Evolutionary conservation across 2,797 vertebrate species (phyloP), one percentile per base, ranked within the genome.

Genomic region (Smutsia temminckii): DNA sequence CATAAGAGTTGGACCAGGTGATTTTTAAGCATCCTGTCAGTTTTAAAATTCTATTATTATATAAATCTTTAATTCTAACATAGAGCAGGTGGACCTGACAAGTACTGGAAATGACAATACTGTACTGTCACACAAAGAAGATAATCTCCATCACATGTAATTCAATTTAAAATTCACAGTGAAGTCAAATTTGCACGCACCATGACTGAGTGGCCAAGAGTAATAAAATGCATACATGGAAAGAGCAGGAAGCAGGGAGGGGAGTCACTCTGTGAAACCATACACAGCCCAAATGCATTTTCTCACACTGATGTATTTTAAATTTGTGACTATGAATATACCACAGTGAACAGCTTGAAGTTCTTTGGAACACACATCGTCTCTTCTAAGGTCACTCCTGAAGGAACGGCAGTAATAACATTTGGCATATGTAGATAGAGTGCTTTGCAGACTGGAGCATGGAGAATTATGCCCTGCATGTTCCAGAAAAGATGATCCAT

Each of bases 401-500:
- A 97, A 98, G 95, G 95, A 97, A 79, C 94, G 63, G 87, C 95
- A 94, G 29, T 97, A 96, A 97, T 96, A 93, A 85, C 91, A 72
- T 89, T 97, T 96, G 97, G 96, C 94, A 95, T 84, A 95, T 77
- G 95, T 4, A 91, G 88, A 93, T 72, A 88, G 93, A 97, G 84
- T 12, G 72, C 89, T 95, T 92, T 95, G 94, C 57, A 87, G 94
- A 94, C 91, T 78, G 72, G 49, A 97, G 91, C 94, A 89, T 59
- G 64, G 69, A 98, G 93, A 80, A 93, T 94, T 90, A 81, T 74
- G 96, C 95, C 89, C 74, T 42, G 87, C 81, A 0, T 89, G 95
- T 95, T 96, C 91, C 91, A 95, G 94, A 87, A 96, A 97, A 94
- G 95, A 97, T 97, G 95, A 96, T 96, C 96, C 96, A 96, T 74